phyloP scores from a whole-genome alignment of 1,140 invertebrate species.

The Grapholita molesta region DNA sequence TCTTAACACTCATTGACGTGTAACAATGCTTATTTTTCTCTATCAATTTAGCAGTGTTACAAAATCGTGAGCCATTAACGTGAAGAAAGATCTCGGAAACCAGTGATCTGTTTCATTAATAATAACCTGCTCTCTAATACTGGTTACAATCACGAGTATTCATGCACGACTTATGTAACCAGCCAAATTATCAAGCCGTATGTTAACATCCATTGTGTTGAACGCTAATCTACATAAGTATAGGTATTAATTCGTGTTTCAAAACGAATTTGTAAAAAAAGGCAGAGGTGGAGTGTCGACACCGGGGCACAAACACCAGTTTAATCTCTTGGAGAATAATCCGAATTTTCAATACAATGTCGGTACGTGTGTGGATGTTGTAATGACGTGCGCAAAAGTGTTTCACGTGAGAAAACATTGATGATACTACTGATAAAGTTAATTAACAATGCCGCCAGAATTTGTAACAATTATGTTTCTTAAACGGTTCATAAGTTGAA shows the following conservation, averaged over 20 bases:
- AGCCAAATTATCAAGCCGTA: constrained; percentile 66
- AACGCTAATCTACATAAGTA: constrained; percentile 73
- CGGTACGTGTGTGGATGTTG: constrained; percentile 30
- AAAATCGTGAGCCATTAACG: constrained; percentile 43
- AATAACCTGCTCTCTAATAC: constrained; percentile 65
- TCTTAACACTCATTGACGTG: constrained; percentile 44
- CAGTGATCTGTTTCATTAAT: constrained; percentile 64
- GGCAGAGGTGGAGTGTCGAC: constrained; percentile 56
- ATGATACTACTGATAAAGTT: neutral
- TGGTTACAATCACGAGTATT: constrained; percentile 63
- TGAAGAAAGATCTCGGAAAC: constrained; percentile 38
- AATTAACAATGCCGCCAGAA: constrained; percentile 12
- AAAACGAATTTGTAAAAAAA: constrained; percentile 69
- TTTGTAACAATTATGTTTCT: constrained; percentile 12
- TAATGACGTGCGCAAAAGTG: constrained; percentile 38
- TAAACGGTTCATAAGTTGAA: constrained; percentile 10
- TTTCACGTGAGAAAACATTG: constrained; percentile 17
- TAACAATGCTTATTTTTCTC: constrained; percentile 56
- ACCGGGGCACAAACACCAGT: constrained; percentile 41
- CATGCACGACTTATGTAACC: constrained; percentile 68
- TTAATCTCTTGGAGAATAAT: constrained; percentile 51
- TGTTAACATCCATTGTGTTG: constrained; percentile 71
- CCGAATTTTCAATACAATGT: constrained; percentile 60
- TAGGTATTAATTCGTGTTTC: constrained; percentile 74
- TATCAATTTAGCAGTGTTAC: constrained; percentile 49